Evolutionary conservation across 2,888 invertebrate genomes (phyloP), one percentile per base, ranked within the genome.

Genomic region (Cheiracanthium punctorium): DNA sequence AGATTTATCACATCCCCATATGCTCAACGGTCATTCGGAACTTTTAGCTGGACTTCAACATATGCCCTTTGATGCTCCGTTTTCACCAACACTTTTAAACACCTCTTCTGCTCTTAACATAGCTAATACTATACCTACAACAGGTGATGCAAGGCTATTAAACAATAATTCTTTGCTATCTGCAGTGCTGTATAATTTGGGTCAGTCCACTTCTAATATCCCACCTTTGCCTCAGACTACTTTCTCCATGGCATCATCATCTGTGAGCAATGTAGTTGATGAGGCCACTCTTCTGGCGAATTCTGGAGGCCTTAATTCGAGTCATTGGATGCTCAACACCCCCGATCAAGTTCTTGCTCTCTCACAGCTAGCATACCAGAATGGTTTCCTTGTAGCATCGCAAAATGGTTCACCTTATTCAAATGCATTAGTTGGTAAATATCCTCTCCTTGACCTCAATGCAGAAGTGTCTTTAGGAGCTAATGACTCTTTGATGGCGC

Each of bases 311-410:
- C 75, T 80, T 72, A 82, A 77, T 52, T 80, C 76, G 12, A 73
- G 65, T 30, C 80, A 88, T 32, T 88, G 88, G 88, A 41, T 88
- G 80, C 88, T 88, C 81, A 84, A 84, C 43, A 73, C 80, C 24
- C 80, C 88, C 20, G 84, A 84, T 73, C 74, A 73, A 52, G 74
- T 81, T 30, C 74, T 74, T 24, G 77, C 84, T 17, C 76, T 87
- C 14, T 69, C 87, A 28, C 88, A 88, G 41, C 17, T 85, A 52
- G 76, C 84, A 33, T 85, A 88, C 43, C 88, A 84, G 41, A 88
- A 88, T 77, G 84, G 85, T 29, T 87, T 82, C 69, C 72, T 87
- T 74, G 67, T 87, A 52, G 48, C 80, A 48, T 80, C 86, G 28
- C 82, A 87, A 58, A 85, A 64, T 33, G 80, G 67, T 17, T 24